Conservation (phyloP, 2,888 invertebrate species). For the Athripsodes cinereus region DNA sequence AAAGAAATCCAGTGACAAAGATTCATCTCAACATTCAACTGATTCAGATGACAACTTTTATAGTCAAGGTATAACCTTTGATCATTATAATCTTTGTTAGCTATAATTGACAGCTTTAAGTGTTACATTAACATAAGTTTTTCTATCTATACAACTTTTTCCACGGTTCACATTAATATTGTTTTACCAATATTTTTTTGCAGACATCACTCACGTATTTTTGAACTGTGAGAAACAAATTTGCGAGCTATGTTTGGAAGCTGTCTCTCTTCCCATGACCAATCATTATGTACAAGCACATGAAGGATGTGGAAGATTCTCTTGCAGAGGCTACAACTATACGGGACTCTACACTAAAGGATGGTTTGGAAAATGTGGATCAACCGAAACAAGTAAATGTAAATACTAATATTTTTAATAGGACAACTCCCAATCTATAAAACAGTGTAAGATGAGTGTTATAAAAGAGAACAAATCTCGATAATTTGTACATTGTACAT, state of each 20-base stretch:
- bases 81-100: too few relatives aligned
- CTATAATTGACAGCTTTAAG: too few relatives aligned
- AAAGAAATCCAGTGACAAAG: constrained; percentile 1
- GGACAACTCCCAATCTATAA: too few relatives aligned
- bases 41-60: not conserved
- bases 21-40: constrained; percentile 4
- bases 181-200: not conserved
- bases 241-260: constrained; percentile 85
- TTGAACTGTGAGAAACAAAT: constrained; percentile 13
- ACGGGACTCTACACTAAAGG: constrained; percentile 82
- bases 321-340: constrained; percentile 88
- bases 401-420: too few relatives aligned
- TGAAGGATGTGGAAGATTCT: constrained; percentile 84
- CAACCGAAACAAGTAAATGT: constrained; percentile 1
- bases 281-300: constrained; percentile 88
- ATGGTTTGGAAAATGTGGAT: constrained; percentile 82
- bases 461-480: too few relatives aligned
- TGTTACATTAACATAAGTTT: too few relatives aligned
- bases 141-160: too few relatives aligned
- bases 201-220: constrained; percentile 5
- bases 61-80: not conserved
- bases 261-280: constrained; percentile 73
- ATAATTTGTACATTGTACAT: too few relatives aligned
- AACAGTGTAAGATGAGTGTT: too few relatives aligned
- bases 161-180: too few relatives aligned